Percentiles rank a stretch among this genome's conserved stretches.
These are phyloP conservation scores for Notiomystis cincta DNA, from an alignment of 2,113 vertebrate genomes.

Conservation along the genomic window DNA sequence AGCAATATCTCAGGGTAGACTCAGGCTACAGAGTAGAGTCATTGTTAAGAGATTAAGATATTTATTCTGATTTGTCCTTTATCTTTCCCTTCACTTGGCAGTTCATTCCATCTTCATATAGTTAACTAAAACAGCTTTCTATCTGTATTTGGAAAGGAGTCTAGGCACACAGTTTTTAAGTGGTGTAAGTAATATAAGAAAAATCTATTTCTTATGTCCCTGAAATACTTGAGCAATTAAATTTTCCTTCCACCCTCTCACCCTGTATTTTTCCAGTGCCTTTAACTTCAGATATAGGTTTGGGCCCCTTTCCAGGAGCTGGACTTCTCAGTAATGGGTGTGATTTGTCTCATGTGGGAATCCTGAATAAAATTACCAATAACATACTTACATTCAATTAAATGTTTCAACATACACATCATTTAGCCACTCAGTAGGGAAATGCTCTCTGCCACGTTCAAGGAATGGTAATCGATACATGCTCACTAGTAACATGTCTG, in stretches of 20 bases:
- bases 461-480: neutral
- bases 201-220: neutral
- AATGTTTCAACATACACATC: conserved; percentile 1
- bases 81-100: neutral
- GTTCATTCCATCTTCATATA: neutral
- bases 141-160: neutral
- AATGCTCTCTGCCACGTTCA: neutral
- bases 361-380: conserved; percentile 21
- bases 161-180: neutral
- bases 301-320: neutral
- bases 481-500: neutral
- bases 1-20: neutral
- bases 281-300: neutral
- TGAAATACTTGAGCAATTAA: neutral
- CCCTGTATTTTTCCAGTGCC: neutral
- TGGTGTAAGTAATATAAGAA: neutral
- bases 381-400: conserved; percentile 9
- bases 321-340: neutral
- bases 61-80: neutral
- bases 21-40: neutral
- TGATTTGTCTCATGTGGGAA: neutral
- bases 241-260: neutral
- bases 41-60: neutral
- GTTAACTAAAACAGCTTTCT: neutral
- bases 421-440: conserved; percentile 18